Evolutionary conservation across 2,797 vertebrate genomes (phyloP).

Genomic region (Gymnothorax javanicus): DNA sequence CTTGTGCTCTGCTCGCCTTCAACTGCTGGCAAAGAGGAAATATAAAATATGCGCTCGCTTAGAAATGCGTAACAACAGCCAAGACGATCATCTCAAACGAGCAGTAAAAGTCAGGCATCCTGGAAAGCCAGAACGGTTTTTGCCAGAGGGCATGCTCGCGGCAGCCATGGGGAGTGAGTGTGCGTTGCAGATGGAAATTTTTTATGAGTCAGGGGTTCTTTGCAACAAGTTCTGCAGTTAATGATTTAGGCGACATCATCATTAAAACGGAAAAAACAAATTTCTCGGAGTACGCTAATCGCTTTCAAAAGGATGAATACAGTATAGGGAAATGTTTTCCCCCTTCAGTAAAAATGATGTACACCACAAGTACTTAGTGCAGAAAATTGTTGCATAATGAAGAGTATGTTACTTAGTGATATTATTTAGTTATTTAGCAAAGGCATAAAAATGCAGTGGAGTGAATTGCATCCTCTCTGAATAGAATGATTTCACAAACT

Average conservation of each 20-base stretch:
- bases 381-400: background rate
- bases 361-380: background rate
- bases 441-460: background rate
- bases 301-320: background rate
- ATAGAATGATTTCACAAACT: background rate
- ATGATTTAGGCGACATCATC: background rate
- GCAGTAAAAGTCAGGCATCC: background rate
- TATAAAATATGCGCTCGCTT: background rate
- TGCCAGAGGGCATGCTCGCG: background rate
- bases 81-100: background rate
- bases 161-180: background rate
- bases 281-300: background rate
- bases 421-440: too few species aligned
- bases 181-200: background rate
- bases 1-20: background rate
- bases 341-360: background rate
- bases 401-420: background rate
- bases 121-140: background rate
- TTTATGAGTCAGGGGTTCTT: background rate
- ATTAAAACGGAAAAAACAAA: background rate
- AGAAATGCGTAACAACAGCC: background rate
- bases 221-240: background rate
- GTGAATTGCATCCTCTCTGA: background rate
- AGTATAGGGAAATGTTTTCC: background rate
- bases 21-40: background rate